A percentile compares a stretch with the other conserved stretches of the same genome.
phyloP scores from a whole-genome alignment of 2,797 vertebrate species.

The Sebastes melanostomus region DNA sequence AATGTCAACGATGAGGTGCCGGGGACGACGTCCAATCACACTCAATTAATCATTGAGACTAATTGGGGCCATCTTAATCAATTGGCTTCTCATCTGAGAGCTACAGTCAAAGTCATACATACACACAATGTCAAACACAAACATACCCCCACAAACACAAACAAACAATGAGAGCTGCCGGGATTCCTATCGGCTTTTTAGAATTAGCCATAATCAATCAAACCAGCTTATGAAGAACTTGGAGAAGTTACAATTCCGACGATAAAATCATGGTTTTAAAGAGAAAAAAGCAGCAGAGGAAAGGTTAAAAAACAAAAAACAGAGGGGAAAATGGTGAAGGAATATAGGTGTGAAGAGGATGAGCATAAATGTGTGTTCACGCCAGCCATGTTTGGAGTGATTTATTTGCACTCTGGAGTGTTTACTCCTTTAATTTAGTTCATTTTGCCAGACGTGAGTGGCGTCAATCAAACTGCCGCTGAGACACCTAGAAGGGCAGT shows the following conservation, averaged over 20 bases:
- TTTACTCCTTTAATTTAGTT: conserved; percentile 42
- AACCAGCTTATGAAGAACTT: conserved; percentile 28
- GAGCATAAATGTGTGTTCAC: background rate
- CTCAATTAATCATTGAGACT: conserved; percentile 70
- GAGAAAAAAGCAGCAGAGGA: background rate
- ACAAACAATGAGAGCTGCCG: conserved; percentile 1
- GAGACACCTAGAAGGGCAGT: conserved; percentile 11
- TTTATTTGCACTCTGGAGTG: conserved; percentile 26
- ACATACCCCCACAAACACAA: conserved; percentile 4
- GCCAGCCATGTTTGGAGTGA: conserved; percentile 26
- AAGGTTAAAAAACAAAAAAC: conserved; percentile 3
- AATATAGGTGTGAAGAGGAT: background rate
- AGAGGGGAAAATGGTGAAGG: background rate
- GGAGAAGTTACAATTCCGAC: conserved; percentile 31
- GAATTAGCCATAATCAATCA: conserved; percentile 44
- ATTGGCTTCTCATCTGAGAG: conserved; percentile 62
- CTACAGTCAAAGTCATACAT: conserved; percentile 56
- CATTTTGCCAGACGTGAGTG: conserved; percentile 2
- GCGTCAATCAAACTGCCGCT: conserved; percentile 25
- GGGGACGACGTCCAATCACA: conserved; percentile 66
- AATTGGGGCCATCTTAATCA: conserved; percentile 78
- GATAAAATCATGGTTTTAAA: background rate
- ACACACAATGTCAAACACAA: background rate
- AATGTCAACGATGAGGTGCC: conserved; percentile 52
- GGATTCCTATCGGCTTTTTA: conserved; percentile 8